Percentiles rank a stretch among this genome's conserved stretches.
These are phyloP conservation scores for Himalopsyche phryganea DNA, from an alignment of 1,140 invertebrate genomes.

Conservation along the genomic window DNA sequence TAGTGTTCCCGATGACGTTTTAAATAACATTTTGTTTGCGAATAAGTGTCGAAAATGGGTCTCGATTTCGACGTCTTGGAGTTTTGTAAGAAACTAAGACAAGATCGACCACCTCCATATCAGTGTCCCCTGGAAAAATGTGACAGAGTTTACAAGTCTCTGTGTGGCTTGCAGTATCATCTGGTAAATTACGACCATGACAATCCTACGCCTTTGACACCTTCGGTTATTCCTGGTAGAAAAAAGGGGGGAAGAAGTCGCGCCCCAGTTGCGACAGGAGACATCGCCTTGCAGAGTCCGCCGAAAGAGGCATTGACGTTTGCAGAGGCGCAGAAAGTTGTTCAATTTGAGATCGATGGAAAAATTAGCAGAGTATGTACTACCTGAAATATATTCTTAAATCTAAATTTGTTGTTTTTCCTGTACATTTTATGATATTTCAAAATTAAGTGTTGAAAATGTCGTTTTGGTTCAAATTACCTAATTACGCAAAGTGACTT, in stretches of 20 bases:
- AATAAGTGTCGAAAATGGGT: conserved; percentile 52
- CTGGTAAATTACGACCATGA: conserved; percentile 81
- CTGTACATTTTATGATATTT: too few relatives aligned
- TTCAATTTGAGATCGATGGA: conserved; percentile 81
- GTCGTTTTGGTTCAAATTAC: too few relatives aligned
- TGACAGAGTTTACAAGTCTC: conserved; percentile 80
- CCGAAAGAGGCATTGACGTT: conserved; percentile 65
- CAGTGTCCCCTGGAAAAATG: conserved; percentile 80
- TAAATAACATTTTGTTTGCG: neutral
- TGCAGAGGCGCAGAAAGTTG: conserved; percentile 75
- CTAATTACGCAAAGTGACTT: too few relatives aligned
- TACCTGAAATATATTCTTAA: conserved; percentile 13
- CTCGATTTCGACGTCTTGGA: conserved; percentile 80
- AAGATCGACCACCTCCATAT: conserved; percentile 77
- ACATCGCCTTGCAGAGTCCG: conserved; percentile 50
- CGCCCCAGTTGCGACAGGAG: conserved; percentile 44
- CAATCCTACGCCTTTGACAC: conserved; percentile 55
- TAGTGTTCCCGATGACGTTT: neutral
- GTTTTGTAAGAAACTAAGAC: conserved; percentile 76
- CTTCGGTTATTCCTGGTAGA: conserved; percentile 32
- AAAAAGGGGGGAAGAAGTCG: conserved; percentile 55
- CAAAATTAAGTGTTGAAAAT: too few relatives aligned
- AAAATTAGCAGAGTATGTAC: conserved; percentile 56
- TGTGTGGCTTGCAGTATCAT: conserved; percentile 82
- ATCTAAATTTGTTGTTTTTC: too few relatives aligned